Conservation (phyloP, 2,113 vertebrate species). For the Crotalus horridus region DNA sequence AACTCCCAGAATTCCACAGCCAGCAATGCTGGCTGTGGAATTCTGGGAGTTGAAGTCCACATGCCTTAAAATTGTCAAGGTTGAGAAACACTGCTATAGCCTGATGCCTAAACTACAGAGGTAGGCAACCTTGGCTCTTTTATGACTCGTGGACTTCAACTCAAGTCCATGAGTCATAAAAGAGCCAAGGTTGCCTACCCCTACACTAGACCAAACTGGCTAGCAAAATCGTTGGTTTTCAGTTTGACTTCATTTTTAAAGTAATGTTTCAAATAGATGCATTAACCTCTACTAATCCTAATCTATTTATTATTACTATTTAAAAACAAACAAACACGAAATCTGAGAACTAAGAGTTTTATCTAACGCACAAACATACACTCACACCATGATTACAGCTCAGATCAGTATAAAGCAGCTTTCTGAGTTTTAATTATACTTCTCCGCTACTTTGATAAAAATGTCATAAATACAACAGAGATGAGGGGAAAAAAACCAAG, state of each 20-base stretch:
- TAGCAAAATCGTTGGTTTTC: neutral
- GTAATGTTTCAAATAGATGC: neutral
- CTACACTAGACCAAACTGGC: neutral
- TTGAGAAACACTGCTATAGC: too few relatives aligned
- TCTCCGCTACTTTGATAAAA: conserved; percentile 9
- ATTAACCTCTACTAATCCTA: neutral
- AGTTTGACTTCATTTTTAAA: neutral
- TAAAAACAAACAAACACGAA: neutral
- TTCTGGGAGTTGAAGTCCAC: too few relatives aligned
- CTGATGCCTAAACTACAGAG: neutral
- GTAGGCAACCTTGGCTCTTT: too few relatives aligned
- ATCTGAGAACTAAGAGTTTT: neutral
- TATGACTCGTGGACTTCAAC: too few relatives aligned
- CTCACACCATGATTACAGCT: neutral
- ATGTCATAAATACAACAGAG: conserved; percentile 30
- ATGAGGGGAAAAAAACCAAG: neutral
- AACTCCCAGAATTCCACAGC: too few relatives aligned
- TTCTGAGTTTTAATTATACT: neutral
- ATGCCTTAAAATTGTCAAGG: too few relatives aligned
- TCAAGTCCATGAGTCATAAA: too few relatives aligned
- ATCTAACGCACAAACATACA: neutral
- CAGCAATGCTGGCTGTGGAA: too few relatives aligned
- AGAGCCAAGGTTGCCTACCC: too few relatives aligned
- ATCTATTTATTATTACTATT: neutral
- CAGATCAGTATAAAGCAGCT: neutral